Evolutionary conservation across 2,797 vertebrate species (phyloP), one percentile per base, ranked within the genome.

Genomic region (Pogonophryne albipinna): DNA sequence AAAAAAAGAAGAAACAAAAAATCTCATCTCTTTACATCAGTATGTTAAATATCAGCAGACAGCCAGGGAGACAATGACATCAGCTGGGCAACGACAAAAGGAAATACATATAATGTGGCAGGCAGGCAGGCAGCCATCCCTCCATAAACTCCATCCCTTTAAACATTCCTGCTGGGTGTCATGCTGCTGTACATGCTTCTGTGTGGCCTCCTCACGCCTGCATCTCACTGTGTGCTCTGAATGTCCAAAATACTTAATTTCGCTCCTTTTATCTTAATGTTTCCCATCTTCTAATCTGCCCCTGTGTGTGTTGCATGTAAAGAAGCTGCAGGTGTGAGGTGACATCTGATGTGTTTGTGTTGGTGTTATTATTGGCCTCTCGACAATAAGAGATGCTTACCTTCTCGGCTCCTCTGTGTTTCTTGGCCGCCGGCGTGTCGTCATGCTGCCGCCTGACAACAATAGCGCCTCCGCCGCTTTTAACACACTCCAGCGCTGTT

Each of bases 401-500:
- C 91, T 90, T 91, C 69, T 93, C 91, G 27, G 87, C 78, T 88
- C 85, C 89, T 83, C 92, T 15, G 82, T 91, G 88, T 3, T 92
- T 93, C 90, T 91, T 93, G 59, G 85, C 86, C 66, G 89, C 85
- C 80, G 91, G 89, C 16, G 87, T 84, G 83, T 92, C 91, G 86
- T 93, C 92, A 82, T 90, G 87, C 83, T 87, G 90, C 89, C 90
- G 83, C 81, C 92, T 57, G 67, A 90, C 88, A 85, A 88, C 88
- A 86, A 88, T 75, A 78, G 87, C 83, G 34, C 76, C 80, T 10
- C 82, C 78, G 66, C 85, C 71, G 80, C 78, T 95, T 91, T 96
- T 94, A 91, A 95, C 97, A 93, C 95, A 95, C 92, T 98, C 97
- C 90, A 92, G 93, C 77, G 92, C 90, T 85, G 72, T 90, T 94